Conservation (phyloP, 2,113 vertebrate species). For the Gobius niger region DNA sequence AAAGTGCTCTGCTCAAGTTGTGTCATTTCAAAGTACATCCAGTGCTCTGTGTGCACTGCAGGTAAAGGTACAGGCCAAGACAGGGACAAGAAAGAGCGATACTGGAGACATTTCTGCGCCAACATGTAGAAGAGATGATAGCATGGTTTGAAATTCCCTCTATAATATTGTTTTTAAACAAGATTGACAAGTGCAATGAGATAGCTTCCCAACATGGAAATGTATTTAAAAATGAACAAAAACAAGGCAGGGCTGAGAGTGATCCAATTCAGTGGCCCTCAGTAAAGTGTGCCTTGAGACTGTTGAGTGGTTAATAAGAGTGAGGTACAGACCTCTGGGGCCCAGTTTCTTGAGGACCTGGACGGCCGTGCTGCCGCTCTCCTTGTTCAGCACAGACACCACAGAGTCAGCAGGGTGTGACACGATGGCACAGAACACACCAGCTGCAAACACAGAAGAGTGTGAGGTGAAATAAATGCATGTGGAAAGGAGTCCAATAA, state of each 20-base stretch:
- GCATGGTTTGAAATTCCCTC: too few species aligned
- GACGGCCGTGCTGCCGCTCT: slow-evolving; percentile 88
- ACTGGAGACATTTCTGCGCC: too few species aligned
- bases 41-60: too few species aligned
- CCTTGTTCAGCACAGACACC: slow-evolving; percentile 97
- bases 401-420: slow-evolving; percentile 97
- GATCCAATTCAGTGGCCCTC: too few species aligned
- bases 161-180: too few species aligned
- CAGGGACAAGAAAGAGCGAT: too few species aligned
- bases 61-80: too few species aligned
- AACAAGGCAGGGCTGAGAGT: too few species aligned
- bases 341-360: slow-evolving; percentile 89
- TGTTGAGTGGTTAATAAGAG: background rate
- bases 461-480: background rate
- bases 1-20: too few species aligned
- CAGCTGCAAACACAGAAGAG: slow-evolving; percentile 77
- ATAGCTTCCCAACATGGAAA: background rate
- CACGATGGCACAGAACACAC: slow-evolving; percentile 97
- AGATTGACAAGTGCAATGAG: too few species aligned
- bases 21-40: too few species aligned
- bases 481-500: background rate
- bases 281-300: background rate
- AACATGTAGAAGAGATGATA: too few species aligned
- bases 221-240: background rate
- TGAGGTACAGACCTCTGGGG: slow-evolving; percentile 79